These are phyloP conservation scores for Corythornis vintsioides DNA, from an alignment of 2,113 vertebrate species.

Conservation along the genomic window DNA sequence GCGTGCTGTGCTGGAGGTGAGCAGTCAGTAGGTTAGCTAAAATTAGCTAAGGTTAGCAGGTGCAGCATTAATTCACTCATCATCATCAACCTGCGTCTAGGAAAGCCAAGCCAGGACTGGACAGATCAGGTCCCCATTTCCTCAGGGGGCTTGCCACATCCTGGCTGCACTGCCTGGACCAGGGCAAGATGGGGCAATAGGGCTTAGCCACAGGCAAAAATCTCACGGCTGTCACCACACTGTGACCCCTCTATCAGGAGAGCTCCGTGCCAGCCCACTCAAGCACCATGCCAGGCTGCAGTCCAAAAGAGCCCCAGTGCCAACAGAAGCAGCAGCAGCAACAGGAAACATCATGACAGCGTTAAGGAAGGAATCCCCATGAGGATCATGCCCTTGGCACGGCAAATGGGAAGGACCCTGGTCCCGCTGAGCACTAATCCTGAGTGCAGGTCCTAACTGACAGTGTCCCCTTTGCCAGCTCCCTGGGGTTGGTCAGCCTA, in stretches of 20 bases:
- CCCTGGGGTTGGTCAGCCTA: neutral
- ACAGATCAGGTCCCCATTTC: neutral
- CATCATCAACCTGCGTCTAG: neutral
- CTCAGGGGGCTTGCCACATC: rapidly evolving
- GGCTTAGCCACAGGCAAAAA: neutral
- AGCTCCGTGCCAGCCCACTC: neutral
- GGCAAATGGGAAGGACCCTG: neutral
- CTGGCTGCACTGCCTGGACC: neutral
- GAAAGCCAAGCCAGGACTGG: neutral
- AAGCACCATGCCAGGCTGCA: neutral
- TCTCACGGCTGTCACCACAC: neutral
- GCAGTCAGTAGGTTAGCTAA: neutral
- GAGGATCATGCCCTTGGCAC: neutral
- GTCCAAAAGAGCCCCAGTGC: neutral
- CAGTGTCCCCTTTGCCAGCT: neutral
- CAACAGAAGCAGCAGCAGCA: constrained; percentile 41
- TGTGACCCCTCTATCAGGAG: neutral
- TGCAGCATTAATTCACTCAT: neutral
- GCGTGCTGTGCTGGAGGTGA: rapidly evolving
- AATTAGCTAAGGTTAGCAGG: neutral
- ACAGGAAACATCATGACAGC: constrained; percentile 19
- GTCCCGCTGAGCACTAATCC: neutral
- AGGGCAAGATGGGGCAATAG: rapidly evolving
- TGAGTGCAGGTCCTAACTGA: neutral
- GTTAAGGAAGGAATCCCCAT: neutral